Percentiles rank a stretch among this genome's conserved stretches.
These are phyloP conservation scores for Gymnoscelis rufifasciata DNA, from an alignment of 2,888 invertebrate species.

Conservation along the genomic window DNA sequence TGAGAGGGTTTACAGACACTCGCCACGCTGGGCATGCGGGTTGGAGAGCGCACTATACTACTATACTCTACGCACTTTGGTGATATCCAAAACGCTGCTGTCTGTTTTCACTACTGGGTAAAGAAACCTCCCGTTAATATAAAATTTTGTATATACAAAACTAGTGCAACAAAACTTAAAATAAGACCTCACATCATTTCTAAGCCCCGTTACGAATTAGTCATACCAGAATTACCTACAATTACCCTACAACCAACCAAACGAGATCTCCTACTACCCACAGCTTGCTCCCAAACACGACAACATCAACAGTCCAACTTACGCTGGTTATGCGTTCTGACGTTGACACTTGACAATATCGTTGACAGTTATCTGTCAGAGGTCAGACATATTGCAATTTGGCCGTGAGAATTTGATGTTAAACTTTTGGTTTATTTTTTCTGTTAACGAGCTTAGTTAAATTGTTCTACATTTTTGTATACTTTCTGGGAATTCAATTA, in stretches of 20 bases:
- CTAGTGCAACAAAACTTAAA: too few species aligned
- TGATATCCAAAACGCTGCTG: too few species aligned
- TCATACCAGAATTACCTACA: conserved; percentile 60
- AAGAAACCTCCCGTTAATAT: too few species aligned
- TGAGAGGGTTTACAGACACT: too few species aligned
- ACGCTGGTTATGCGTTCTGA: conserved; percentile 45
- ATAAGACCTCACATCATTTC: neutral
- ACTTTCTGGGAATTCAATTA: neutral
- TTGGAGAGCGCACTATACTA: too few species aligned
- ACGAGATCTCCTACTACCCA: conserved; percentile 28
- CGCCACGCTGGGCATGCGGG: too few species aligned
- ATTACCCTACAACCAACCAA: conserved; percentile 51
- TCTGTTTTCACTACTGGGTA: too few species aligned
- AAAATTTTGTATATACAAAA: too few species aligned
- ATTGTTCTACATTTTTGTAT: conserved; percentile 1
- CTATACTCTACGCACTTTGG: too few species aligned
- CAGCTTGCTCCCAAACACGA: neutral
- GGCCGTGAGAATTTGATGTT: conserved; percentile 59
- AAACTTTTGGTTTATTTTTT: conserved; percentile 25
- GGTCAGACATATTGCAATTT: conserved; percentile 46
- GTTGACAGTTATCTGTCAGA: conserved; percentile 66
- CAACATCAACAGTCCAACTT: conserved; percentile 31
- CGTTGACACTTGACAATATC: conserved; percentile 54
- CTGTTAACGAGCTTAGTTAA: conserved; percentile 21
- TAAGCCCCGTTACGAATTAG: conserved; percentile 59